Conservation (phyloP, 2,113 vertebrate species). For the Lepisosteus osseus region DNA sequence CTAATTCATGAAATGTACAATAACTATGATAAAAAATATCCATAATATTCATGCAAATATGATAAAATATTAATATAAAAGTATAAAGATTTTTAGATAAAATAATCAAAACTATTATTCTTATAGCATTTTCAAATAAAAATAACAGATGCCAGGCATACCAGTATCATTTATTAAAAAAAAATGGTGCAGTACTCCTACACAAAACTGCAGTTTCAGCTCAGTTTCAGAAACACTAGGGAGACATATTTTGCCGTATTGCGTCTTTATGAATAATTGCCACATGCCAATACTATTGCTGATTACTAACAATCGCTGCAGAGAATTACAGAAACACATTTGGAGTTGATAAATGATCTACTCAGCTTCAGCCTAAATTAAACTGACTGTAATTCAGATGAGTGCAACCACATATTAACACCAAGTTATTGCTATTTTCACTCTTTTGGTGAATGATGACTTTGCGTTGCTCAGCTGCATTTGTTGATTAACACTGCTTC, state of each 20-base stretch:
- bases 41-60: too few relatives aligned
- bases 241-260: constrained; percentile 26
- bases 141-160: background rate
- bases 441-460: constrained; percentile 38
- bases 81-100: too few relatives aligned
- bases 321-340: constrained; percentile 50
- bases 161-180: background rate
- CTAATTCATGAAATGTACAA: too few relatives aligned
- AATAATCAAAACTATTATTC: background rate
- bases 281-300: constrained; percentile 23
- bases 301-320: constrained; percentile 40
- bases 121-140: background rate
- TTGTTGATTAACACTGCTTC: constrained; percentile 36
- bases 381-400: constrained; percentile 52
- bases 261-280: constrained; percentile 48
- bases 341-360: constrained; percentile 54
- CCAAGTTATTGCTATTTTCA: constrained; percentile 23
- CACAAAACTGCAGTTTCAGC: constrained; percentile 9
- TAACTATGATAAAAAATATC: too few relatives aligned
- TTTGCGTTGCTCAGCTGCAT: constrained; percentile 26
- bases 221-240: constrained; percentile 23
- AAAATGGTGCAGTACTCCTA: background rate
- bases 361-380: constrained; percentile 53
- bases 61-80: too few relatives aligned
- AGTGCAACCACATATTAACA: constrained; percentile 32